Percentiles rank a stretch among this genome's conserved stretches.
phyloP scores from a whole-genome alignment of 2,797 vertebrate species.

The Dallia pectoralis region DNA sequence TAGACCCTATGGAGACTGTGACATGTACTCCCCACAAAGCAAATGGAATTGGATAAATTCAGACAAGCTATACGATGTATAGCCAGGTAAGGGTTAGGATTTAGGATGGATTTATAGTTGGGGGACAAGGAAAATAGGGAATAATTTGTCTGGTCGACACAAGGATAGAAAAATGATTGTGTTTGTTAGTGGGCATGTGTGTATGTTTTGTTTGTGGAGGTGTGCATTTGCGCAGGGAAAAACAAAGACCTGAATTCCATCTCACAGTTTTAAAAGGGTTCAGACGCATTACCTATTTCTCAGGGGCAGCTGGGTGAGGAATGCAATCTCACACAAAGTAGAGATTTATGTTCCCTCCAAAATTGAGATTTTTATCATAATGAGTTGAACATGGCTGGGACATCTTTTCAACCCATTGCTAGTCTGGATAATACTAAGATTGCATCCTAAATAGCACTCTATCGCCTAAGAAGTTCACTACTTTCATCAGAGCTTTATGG shows the following conservation, averaged over 20 bases:
- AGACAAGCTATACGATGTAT: too few relatives aligned
- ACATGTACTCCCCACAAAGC: too few relatives aligned
- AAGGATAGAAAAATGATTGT: too few relatives aligned
- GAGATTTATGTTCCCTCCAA: not conserved
- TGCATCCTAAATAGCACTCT: too few relatives aligned
- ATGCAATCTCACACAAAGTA: not conserved
- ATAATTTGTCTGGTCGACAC: too few relatives aligned
- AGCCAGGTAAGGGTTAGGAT: too few relatives aligned
- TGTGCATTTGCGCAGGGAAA: not conserved
- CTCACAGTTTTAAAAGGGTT: not conserved
- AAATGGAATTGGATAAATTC: too few relatives aligned
- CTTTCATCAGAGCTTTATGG: too few relatives aligned
- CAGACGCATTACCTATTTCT: not conserved
- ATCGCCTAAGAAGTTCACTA: too few relatives aligned
- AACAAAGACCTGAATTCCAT: not conserved
- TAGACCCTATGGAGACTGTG: too few relatives aligned
- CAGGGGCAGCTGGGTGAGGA: not conserved
- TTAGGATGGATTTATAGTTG: too few relatives aligned
- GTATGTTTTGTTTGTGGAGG: not conserved
- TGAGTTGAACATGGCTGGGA: conserved; percentile 1
- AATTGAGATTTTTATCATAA: not conserved
- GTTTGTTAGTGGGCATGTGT: not conserved
- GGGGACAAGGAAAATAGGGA: too few relatives aligned
- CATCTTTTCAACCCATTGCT: not conserved
- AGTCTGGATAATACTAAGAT: not conserved